Conservation (phyloP, 2,797 vertebrate genomes). For the Ptychobarbus kaznakovi region DNA sequence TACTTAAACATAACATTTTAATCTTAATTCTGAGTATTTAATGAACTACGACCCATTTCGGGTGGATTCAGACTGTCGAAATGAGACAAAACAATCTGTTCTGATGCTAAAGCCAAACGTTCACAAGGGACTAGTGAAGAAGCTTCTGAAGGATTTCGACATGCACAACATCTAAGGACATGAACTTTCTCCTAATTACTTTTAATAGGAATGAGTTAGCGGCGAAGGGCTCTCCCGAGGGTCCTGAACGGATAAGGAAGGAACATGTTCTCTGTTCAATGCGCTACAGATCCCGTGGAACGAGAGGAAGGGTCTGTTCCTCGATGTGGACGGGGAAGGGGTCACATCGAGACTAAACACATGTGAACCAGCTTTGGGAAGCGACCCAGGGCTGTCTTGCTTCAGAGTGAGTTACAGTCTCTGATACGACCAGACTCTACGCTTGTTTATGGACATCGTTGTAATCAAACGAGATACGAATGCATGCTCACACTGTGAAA, state of each 20-base stretch:
- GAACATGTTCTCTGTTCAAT: slow-evolving; percentile 74
- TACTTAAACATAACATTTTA: not conserved
- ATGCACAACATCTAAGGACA: slow-evolving; percentile 89
- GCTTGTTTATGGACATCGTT: not conserved
- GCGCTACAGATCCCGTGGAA: slow-evolving; percentile 63
- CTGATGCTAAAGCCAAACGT: slow-evolving; percentile 5
- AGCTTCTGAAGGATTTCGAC: slow-evolving; percentile 86
- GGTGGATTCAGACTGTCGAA: not conserved
- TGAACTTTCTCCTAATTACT: slow-evolving; percentile 92
- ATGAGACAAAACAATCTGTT: slow-evolving; percentile 5
- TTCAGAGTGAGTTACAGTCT: not conserved
- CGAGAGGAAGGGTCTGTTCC: slow-evolving; percentile 70
- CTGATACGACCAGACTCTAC: not conserved
- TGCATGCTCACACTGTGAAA: not conserved
- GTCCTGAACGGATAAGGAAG: slow-evolving; percentile 88
- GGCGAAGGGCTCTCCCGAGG: slow-evolving; percentile 89
- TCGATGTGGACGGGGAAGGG: slow-evolving; percentile 74
- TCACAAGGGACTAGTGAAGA: slow-evolving; percentile 44
- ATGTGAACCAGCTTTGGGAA: slow-evolving; percentile 51
- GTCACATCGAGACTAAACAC: slow-evolving; percentile 52
- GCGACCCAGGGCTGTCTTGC: slow-evolving; percentile 20
- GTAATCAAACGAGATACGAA: slow-evolving; percentile 11
- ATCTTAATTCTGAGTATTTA: not conserved
- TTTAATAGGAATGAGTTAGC: slow-evolving; percentile 93
- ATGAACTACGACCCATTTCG: not conserved